Conservation (phyloP, 2,797 vertebrate species). For the Pseudochirops cupreus region DNA sequence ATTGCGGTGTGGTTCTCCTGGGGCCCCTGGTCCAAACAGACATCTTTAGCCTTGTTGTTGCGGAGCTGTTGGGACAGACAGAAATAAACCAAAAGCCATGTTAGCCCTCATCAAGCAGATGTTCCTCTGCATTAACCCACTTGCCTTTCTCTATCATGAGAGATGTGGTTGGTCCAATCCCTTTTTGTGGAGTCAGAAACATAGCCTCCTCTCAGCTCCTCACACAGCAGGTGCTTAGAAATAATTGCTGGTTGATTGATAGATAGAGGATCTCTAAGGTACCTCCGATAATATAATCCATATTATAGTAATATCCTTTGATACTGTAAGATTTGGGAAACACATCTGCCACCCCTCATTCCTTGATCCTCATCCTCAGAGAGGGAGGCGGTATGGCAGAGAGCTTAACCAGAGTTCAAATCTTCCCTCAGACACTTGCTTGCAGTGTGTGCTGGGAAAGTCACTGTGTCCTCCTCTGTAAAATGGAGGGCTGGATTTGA, state of each 20-base stretch:
- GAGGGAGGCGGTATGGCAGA: not conserved
- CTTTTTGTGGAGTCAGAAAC: not conserved
- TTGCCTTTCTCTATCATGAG: fast-evolving
- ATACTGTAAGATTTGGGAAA: not conserved
- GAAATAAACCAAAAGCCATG: not conserved
- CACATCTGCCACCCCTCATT: not conserved
- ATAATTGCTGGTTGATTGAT: not conserved
- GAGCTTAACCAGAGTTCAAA: not conserved
- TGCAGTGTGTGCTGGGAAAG: not conserved
- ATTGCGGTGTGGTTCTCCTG: constrained; percentile 97
- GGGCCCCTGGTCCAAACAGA: constrained; percentile 96
- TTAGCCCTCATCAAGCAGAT: not conserved
- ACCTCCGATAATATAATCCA: not conserved
- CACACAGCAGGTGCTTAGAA: not conserved
- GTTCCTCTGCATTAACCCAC: fast-evolving
- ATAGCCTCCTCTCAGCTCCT: not conserved
- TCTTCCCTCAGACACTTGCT: not conserved
- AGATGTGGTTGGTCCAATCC: not conserved
- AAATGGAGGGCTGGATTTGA: not conserved
- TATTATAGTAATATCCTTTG: not conserved
- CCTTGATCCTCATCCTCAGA: not conserved
- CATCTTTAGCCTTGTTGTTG: constrained; percentile 94
- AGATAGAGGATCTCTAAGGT: not conserved
- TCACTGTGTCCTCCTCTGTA: not conserved
- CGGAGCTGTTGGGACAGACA: constrained; percentile 88